Evolutionary conservation across 2,797 vertebrate species (phyloP).

Genomic region (Microcaecilia unicolor): DNA sequence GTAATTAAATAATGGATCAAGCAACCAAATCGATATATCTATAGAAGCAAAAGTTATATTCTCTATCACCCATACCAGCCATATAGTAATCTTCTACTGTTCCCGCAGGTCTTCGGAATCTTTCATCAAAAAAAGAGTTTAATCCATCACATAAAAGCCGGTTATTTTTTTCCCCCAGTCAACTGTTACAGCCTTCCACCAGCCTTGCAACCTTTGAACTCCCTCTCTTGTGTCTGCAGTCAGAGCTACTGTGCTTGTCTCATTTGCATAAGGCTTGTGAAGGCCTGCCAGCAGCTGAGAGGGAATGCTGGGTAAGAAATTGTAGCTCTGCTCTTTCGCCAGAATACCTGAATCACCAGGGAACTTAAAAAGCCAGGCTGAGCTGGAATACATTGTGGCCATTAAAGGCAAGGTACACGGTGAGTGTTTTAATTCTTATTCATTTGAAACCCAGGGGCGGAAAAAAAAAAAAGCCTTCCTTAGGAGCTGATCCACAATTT

Average conservation of each 20-base stretch:
- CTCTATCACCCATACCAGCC: constrained; percentile 28
- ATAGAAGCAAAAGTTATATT: constrained; percentile 16
- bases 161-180: constrained; percentile 11
- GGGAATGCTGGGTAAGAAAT: constrained; percentile 29
- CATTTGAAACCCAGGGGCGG: too few species aligned
- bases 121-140: constrained; percentile 15
- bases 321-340: constrained; percentile 18
- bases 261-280: constrained; percentile 43
- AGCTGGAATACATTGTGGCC: too few species aligned
- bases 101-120: constrained; percentile 20
- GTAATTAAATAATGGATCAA: too few species aligned
- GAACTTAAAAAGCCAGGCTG: too few species aligned
- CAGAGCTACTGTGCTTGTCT: constrained; percentile 29
- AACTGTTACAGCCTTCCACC: constrained; percentile 32
- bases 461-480: too few species aligned
- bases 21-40: not conserved
- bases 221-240: constrained; percentile 26
- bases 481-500: too few species aligned
- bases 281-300: constrained; percentile 21
- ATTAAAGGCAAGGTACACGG: too few species aligned
- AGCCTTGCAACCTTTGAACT: constrained; percentile 45
- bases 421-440: too few species aligned
- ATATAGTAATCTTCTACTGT: constrained; percentile 9
- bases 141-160: constrained; percentile 18
- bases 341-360: constrained; percentile 25